Evolutionary conservation across 1,140 invertebrate genomes (phyloP), one percentile per base, ranked within the genome.

Genomic region (Tetragonula clypearis): DNA sequence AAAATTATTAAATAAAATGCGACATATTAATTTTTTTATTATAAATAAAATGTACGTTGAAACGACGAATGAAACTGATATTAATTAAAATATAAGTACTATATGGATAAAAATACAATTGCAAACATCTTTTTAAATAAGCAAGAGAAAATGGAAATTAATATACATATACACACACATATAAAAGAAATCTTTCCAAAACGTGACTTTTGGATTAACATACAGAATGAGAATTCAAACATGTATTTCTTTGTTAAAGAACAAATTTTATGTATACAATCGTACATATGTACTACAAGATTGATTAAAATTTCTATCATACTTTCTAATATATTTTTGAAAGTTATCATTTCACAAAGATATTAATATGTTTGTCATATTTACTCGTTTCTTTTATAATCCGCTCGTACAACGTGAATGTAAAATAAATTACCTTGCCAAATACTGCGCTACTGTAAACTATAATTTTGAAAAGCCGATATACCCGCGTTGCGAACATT

Each of bases 221-320:
- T 66, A 85, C 58, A 49, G 85, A 89, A 88, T 89, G 12, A 69
- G 53, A 68, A 83, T 78, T 73, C 11, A 26, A 80, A 56, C 26
- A 26, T 55, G 8, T 35, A 41, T 41, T 41, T 41, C 15, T 4
- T 19, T 55, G 41, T 11, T 21, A 35, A 56, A 69, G 11, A 19
- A 15, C 5, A 60, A 66, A 73, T 62, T 65, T 62, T 49, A 65
- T 72, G 11, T 1, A 35, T 30, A 30, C 3, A 71, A 53, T 14
- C 11, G 5, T 35, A 2, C 9, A 35, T 9, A 19, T 11, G 19
- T 26, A 21, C 2, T 55, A 30, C 17, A 17, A 15, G 15, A 23
- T 23, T 23, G 41, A 1, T 41, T 21, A 21, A 21, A 19, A 41
- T 41, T 71, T 49, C 12, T 35, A 19, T 68, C 1, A 1, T n/a